Evolutionary conservation across 2,113 vertebrate genomes (phyloP).

Genomic region (Cairina moschata): DNA sequence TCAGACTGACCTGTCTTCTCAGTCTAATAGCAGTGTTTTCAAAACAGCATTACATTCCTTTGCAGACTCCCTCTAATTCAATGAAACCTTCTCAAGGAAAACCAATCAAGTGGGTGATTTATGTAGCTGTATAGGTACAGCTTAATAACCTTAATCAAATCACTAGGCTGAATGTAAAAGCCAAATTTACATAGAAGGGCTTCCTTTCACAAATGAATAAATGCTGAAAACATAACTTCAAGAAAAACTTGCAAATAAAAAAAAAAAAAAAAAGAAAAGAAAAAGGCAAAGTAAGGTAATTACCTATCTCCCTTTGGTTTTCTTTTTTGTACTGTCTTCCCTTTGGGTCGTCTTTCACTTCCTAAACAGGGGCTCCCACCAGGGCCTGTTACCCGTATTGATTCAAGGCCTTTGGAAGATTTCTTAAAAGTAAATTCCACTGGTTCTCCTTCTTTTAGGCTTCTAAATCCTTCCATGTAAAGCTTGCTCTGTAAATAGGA

Average conservation of each 20-base stretch:
- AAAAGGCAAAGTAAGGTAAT: constrained; percentile 63
- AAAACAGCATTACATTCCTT: not conserved
- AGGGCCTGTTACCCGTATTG: constrained; percentile 97
- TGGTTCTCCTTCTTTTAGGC: constrained; percentile 98
- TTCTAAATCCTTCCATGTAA: constrained; percentile 99
- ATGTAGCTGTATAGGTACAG: not conserved
- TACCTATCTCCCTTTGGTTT: constrained; percentile 99
- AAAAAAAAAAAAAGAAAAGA: not conserved
- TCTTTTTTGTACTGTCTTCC: constrained; percentile 94
- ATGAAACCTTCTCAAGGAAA: not conserved
- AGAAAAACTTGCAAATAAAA: constrained; percentile 17
- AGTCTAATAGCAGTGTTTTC: not conserved
- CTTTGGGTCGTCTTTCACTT: constrained; percentile 98
- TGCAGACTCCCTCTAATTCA: not conserved
- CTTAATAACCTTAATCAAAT: not conserved
- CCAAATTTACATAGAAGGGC: not conserved
- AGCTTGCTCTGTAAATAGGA: constrained; percentile 92
- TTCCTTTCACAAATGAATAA: constrained; percentile 22
- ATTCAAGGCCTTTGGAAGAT: constrained; percentile 99
- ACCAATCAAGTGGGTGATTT: not conserved
- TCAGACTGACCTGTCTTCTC: not conserved
- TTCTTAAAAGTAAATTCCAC: constrained; percentile 99
- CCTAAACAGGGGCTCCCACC: constrained; percentile 94
- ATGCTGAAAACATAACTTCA: not conserved
- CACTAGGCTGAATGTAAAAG: not conserved